phyloP scores from a whole-genome alignment of 1,140 invertebrate genomes.

The Drosophila tsacasi region DNA sequence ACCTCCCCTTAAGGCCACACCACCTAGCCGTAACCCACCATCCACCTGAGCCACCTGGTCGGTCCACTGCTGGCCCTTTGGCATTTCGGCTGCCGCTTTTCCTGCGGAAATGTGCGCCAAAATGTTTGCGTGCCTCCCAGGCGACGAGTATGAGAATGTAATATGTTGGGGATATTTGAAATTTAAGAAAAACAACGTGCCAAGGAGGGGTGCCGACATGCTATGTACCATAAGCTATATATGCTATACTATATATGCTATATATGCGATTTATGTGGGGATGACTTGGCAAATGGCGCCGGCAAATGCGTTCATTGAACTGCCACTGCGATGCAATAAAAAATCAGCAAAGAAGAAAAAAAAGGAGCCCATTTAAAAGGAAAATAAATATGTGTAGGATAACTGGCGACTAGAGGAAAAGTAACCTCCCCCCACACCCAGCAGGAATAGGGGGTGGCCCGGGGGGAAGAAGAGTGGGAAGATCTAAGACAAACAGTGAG shows the following conservation, averaged over 20 bases:
- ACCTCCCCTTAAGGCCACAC: too few species aligned
- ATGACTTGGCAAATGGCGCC: constrained; percentile 71
- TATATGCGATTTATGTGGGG: constrained; percentile 8
- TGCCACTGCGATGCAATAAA: constrained; percentile 73
- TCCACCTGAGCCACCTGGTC: constrained; percentile 31
- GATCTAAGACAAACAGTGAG: constrained; percentile 71
- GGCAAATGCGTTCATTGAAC: constrained; percentile 81
- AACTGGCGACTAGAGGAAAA: constrained; percentile 48
- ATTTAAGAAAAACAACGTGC: constrained; percentile 63
- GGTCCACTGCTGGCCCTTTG: constrained; percentile 57
- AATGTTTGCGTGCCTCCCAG: constrained; percentile 70
- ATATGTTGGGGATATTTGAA: constrained; percentile 73
- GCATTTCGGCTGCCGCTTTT: constrained; percentile 73
- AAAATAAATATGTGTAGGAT: constrained; percentile 69
- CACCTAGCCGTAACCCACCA: background rate
- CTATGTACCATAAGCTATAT: background rate
- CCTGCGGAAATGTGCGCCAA: constrained; percentile 78
- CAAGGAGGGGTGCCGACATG: constrained; percentile 18
- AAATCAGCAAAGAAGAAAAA: constrained; percentile 59
- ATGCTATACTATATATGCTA: background rate
- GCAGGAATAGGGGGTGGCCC: background rate
- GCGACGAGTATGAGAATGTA: constrained; percentile 47
- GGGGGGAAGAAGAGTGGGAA: constrained; percentile 6
- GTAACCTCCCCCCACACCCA: too few species aligned
- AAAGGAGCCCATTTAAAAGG: constrained; percentile 45